Percentiles rank a stretch among this genome's conserved stretches.
Evolutionary conservation across 1,140 invertebrate genomes (phyloP).

Genomic region (Uloborus diversus): DNA sequence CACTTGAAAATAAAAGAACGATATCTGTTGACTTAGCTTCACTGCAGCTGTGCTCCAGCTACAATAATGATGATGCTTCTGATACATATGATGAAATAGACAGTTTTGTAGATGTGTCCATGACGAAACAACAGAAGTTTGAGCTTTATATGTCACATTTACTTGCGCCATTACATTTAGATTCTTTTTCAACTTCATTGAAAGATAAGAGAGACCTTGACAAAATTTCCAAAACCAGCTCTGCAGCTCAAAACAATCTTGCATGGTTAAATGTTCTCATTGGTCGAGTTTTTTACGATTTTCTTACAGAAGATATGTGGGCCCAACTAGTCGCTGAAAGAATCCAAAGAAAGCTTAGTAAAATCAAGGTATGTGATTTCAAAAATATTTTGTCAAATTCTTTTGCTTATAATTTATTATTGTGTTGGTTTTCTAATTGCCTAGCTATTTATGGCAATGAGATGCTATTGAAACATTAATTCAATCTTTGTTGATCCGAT

Average conservation of each 20-base stretch:
- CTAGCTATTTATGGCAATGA: no score
- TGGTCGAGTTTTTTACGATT: conserved; percentile 81
- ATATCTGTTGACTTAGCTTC: conserved; percentile 45
- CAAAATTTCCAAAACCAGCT: not conserved
- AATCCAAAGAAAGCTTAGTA: conserved; percentile 85
- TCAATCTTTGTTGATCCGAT: no score
- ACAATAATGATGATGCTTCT: not conserved
- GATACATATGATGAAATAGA: conserved; percentile 13
- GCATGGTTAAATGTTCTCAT: conserved; percentile 79
- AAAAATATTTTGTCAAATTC: not conserved
- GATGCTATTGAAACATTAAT: no score
- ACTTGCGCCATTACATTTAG: conserved; percentile 16
- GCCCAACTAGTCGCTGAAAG: conserved; percentile 72
- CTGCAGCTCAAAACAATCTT: conserved; percentile 32
- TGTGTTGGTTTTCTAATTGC: no score
- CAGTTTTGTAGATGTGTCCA: conserved; percentile 7
- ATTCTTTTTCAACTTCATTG: not conserved
- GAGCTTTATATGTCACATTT: conserved; percentile 33
- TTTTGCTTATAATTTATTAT: conserved; percentile 20
- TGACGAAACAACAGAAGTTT: conserved; percentile 43
- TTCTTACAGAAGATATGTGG: conserved; percentile 74
- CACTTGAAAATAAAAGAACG: conserved; percentile 39
- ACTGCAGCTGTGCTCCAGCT: conserved; percentile 10
- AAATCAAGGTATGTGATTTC: conserved; percentile 73
- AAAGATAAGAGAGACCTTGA: conserved; percentile 14